These are phyloP conservation scores for Brachymystax lenok DNA, from an alignment of 2,797 vertebrate genomes.

Conservation along the genomic window DNA sequence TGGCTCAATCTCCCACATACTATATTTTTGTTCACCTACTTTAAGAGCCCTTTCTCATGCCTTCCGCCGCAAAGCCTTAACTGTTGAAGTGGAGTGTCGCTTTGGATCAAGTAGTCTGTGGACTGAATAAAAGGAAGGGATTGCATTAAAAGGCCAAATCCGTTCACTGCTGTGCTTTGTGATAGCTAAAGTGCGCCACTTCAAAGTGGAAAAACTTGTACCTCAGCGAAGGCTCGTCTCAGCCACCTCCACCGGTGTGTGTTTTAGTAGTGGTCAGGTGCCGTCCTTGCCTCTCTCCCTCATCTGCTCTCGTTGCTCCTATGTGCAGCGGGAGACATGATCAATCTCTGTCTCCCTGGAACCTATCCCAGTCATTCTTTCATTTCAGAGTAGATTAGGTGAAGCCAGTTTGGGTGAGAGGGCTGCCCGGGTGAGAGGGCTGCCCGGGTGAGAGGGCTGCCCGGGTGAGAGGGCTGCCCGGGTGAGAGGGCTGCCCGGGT, in stretches of 20 bases:
- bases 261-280: neutral
- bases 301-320: too few relatives aligned
- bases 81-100: conserved; percentile 68
- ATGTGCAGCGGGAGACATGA: too few relatives aligned
- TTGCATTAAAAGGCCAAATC: conserved; percentile 37
- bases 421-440: too few relatives aligned
- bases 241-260: neutral
- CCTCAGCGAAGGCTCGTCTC: neutral
- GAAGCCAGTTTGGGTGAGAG: too few relatives aligned
- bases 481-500: too few relatives aligned
- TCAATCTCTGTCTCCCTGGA: too few relatives aligned
- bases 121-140: conserved; percentile 63
- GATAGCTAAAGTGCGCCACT: neutral
- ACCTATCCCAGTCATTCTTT: too few relatives aligned
- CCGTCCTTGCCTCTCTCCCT: too few relatives aligned
- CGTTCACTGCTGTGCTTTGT: neutral
- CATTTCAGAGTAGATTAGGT: too few relatives aligned
- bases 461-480: too few relatives aligned
- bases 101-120: conserved; percentile 68
- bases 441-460: too few relatives aligned
- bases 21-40: neutral
- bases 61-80: conserved; percentile 49
- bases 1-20: conserved; percentile 50
- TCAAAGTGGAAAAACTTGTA: neutral
- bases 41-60: neutral